Evolutionary conservation across 1,140 invertebrate genomes (phyloP), one percentile per base, ranked within the genome.

Genomic region (Megathymus violae): DNA sequence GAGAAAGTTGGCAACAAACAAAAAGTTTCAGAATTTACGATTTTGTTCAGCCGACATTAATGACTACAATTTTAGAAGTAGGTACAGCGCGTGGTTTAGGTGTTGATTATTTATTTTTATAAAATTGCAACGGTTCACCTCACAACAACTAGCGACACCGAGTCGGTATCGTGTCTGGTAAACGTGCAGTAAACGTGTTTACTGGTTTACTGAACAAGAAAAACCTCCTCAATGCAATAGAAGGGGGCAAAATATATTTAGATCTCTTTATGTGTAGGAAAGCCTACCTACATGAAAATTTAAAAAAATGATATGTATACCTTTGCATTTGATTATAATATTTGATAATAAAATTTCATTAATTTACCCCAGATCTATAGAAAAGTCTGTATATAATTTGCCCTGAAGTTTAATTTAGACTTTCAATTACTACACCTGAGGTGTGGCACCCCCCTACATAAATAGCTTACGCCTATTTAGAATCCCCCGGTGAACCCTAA

Each of bases 381-480:
- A 3, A 25, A 7, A 7, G n/a, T n/a, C 34, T 7, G 16, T 7
- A 14, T 14, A 14, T 27, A 27, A 47, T 47, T 27, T 27, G 5
- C 44, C 19, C 7, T 25, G 13, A 25, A 7, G 7, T 17, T 47
- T 47, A 54, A 54, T 54, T 54, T 43, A 14, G 17, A 27, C 41
- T 41, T 54, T 43, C 51, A 54, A 54, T 54, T 54, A 54, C 14
- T 43, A 22, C 51, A 54, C 38, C 38, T 15, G 51, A 25, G 51
- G 19, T 54, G 10, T 10, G 41, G 9, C 17, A 27, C 17, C 36
- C 50, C 50, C 31, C 14, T n/a, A n/a, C 51, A 14, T 54, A 54
- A 54, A 41, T 43, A 41, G 38, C 9, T 11, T 15, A 22, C 7
- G 15, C 51, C 38, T 41, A 17, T 43, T 54, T 40, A 52, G 16